A percentile compares a stretch with the other conserved stretches of the same genome.
These are phyloP conservation scores for Ophion obscuratus DNA, from an alignment of 2,888 invertebrate species.

Conservation along the genomic window DNA sequence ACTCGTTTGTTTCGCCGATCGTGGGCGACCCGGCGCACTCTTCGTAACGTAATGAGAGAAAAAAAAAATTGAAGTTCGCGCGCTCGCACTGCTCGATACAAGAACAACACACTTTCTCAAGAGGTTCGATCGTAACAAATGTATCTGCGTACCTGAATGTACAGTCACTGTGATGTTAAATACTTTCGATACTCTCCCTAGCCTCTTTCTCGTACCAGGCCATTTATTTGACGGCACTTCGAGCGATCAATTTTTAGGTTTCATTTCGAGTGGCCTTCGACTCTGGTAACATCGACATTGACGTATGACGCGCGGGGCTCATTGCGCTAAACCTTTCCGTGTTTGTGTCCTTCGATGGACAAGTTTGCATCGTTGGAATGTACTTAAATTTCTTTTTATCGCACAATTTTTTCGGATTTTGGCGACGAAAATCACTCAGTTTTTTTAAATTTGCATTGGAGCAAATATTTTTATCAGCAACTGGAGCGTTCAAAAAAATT, in stretches of 20 bases:
- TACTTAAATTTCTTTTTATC: too few relatives aligned
- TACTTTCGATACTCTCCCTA: slow-evolving; percentile 25
- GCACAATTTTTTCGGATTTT: too few relatives aligned
- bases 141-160: slow-evolving; percentile 70
- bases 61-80: background rate
- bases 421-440: too few relatives aligned
- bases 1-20: slow-evolving; percentile 37
- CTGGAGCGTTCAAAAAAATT: too few relatives aligned
- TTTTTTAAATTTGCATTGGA: too few relatives aligned
- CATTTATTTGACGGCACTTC: background rate
- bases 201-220: background rate
- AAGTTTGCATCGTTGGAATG: too few relatives aligned
- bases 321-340: too few relatives aligned
- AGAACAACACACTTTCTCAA: slow-evolving; percentile 39
- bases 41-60: background rate
- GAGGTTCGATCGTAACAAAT: slow-evolving; percentile 50
- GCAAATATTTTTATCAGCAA: too few relatives aligned
- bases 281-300: background rate
- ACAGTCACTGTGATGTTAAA: slow-evolving; percentile 64
- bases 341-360: too few relatives aligned
- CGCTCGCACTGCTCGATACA: background rate
- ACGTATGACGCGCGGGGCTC: background rate
- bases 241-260: background rate
- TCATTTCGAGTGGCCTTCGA: background rate
- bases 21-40: background rate